These are phyloP conservation scores for Montipora efflorescens DNA, from an alignment of 64 coral and sea anemone genomes.

Conservation along the genomic window DNA sequence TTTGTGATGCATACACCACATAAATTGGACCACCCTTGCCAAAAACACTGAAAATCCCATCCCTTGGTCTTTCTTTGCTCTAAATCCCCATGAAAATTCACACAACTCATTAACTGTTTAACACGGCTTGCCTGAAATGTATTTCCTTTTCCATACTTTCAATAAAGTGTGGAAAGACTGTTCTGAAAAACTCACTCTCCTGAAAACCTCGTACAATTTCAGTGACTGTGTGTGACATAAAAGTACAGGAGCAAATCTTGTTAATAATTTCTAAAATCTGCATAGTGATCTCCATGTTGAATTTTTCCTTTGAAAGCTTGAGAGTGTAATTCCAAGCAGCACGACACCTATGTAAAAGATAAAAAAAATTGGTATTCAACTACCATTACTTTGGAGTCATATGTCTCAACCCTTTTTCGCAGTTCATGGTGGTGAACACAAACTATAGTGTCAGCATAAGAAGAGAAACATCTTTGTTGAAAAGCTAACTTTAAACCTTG, in stretches of 20 bases:
- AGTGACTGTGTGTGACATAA: conserved; percentile 37
- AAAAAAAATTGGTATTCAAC: neutral
- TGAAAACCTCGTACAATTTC: conserved; percentile 29
- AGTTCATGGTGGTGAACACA: too few species aligned
- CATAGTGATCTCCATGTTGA: neutral
- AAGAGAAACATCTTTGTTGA: too few species aligned
- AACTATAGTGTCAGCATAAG: too few species aligned
- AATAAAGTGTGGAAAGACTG: conserved; percentile 8
- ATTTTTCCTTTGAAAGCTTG: neutral
- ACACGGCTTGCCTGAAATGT: neutral
- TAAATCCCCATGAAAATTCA: too few species aligned
- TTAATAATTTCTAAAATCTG: conserved; percentile 25
- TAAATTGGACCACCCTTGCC: too few species aligned
- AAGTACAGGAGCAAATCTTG: neutral
- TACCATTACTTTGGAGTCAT: too few species aligned
- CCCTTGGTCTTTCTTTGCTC: too few species aligned
- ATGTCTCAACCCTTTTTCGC: too few species aligned
- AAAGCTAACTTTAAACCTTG: too few species aligned
- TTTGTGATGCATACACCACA: too few species aligned
- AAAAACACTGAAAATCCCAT: too few species aligned
- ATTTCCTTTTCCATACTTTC: neutral
- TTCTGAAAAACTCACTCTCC: conserved; percentile 15
- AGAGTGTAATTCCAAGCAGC: conserved; percentile 58
- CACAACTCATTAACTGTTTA: too few species aligned
- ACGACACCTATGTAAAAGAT: neutral